Conservation (phyloP, 2,113 vertebrate species). For the Azemiops feae region DNA sequence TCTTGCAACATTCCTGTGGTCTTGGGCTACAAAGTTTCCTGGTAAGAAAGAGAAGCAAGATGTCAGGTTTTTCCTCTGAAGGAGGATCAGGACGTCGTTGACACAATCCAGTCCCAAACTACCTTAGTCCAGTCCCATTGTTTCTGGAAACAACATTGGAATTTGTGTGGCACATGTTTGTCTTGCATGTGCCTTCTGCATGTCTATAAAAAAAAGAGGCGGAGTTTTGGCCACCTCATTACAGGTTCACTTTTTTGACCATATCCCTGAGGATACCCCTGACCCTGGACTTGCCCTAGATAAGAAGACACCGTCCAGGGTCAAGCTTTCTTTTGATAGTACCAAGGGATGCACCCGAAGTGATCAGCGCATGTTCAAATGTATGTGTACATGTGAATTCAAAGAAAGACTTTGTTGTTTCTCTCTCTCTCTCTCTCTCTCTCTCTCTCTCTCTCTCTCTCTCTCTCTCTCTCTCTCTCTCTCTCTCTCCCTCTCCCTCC, state of each 20-base stretch:
- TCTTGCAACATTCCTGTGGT: too few relatives aligned
- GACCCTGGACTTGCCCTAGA: neutral
- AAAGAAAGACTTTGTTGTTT: constrained; percentile 27
- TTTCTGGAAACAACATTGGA: constrained; percentile 42
- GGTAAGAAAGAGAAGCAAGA: neutral
- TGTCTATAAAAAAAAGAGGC: too few relatives aligned
- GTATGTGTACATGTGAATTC: neutral
- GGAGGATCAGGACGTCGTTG: neutral
- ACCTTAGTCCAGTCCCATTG: constrained; percentile 55
- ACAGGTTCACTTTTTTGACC: too few relatives aligned
- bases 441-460: too few relatives aligned
- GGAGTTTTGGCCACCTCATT: too few relatives aligned
- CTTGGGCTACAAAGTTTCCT: neutral
- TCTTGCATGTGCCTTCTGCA: too few relatives aligned
- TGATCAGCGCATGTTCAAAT: constrained; percentile 1
- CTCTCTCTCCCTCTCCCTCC: too few relatives aligned
- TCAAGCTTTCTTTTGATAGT: constrained; percentile 2
- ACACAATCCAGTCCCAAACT: constrained; percentile 1
- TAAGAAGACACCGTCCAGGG: too few relatives aligned
- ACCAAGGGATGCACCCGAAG: constrained; percentile 55
- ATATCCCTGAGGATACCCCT: neutral
- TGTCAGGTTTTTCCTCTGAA: neutral
- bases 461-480: too few relatives aligned
- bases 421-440: neutral
- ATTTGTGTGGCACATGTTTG: neutral